phyloP scores from a whole-genome alignment of 2,888 invertebrate genomes.

The Anagyrus pseudococci region DNA sequence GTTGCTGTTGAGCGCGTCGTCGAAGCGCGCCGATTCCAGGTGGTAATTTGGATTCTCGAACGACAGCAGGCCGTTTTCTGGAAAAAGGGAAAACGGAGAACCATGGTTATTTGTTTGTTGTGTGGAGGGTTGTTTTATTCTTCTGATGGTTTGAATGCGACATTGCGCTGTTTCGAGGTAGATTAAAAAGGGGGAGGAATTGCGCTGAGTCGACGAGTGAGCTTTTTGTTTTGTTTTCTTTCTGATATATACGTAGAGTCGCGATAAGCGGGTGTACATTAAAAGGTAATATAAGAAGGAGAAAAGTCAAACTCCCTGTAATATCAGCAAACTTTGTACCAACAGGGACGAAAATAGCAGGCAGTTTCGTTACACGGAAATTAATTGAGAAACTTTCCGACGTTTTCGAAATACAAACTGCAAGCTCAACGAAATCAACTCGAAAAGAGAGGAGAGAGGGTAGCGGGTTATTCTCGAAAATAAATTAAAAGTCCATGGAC shows the following conservation, averaged over 20 bases:
- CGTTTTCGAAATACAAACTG: slow-evolving; percentile 7
- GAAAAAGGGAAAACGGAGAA: slow-evolving; percentile 51
- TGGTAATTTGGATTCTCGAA: slow-evolving; percentile 94
- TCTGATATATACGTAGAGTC: no score
- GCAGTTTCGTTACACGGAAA: not conserved
- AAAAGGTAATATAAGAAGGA: no score
- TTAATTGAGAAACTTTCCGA: slow-evolving; percentile 14
- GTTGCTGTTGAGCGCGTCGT: slow-evolving; percentile 77
- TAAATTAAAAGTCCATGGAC: not conserved
- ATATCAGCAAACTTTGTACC: slow-evolving; percentile 3
- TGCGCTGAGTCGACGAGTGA: no score
- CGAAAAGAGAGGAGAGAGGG: not conserved
- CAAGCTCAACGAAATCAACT: not conserved
- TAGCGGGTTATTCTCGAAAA: not conserved
- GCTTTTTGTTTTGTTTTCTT: no score
- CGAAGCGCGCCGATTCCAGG: slow-evolving; percentile 77
- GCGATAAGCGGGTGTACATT: no score
- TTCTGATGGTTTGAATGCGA: no score
- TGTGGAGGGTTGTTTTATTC: no score
- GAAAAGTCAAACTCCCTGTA: not conserved
- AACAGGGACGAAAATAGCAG: slow-evolving; percentile 2
- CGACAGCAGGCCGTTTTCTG: slow-evolving; percentile 89
- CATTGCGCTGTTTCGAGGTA: no score
- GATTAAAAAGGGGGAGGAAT: no score
- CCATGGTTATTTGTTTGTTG: no score